Evolutionary conservation across 2,797 vertebrate genomes (phyloP), one percentile per base, ranked within the genome.

Genomic region (Babyrousa celebensis): DNA sequence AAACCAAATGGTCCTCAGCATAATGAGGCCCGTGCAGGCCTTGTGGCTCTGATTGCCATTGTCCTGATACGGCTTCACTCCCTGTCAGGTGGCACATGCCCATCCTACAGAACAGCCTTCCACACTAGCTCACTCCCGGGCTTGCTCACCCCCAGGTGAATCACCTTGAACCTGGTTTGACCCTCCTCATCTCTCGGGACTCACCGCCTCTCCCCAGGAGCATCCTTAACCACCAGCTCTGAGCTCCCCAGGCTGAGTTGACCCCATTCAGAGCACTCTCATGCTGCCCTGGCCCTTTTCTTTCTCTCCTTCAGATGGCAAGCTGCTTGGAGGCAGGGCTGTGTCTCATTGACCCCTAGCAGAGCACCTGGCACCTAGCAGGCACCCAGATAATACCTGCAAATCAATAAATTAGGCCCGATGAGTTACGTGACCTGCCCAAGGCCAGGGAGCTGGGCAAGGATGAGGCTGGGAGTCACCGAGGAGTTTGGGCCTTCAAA

Each of bases 1-100:
- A 95, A 63, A 72, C 83, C 60, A 32, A 75, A 67, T n/a, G 54
- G 68, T 54, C 21, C 74, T 93, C 74, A 82, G 91, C 52, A 32
- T 23, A 32, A 70, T 0, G 25, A 91, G 62, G 36, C 62, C 40
- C 67, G 43, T 18, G 27, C 12, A 21, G 68, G 23, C 67, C 68
- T n/a, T 3, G 20, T 27, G 77, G 92, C 65, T 90, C 85, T 91
- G 68, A 85, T 56, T 56, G 32, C 52, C 9, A 27, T 20, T 86
- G 62, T 36, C 54, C 77, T 87, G 77, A 89, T 71, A 90, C 25
- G 85, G 63, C 70, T 82, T 79, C n/a, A 9, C 43, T 63, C 75
- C 43, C 75, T 52, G 54, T 56, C 48, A 67, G 79, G 80, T 18
- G 43, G 60, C 8, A 15, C 0, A 7, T 3, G 14, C 54, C 63